Evolutionary conservation across 1,140 invertebrate genomes (phyloP).

Genomic region (Pogonus chalceus): DNA sequence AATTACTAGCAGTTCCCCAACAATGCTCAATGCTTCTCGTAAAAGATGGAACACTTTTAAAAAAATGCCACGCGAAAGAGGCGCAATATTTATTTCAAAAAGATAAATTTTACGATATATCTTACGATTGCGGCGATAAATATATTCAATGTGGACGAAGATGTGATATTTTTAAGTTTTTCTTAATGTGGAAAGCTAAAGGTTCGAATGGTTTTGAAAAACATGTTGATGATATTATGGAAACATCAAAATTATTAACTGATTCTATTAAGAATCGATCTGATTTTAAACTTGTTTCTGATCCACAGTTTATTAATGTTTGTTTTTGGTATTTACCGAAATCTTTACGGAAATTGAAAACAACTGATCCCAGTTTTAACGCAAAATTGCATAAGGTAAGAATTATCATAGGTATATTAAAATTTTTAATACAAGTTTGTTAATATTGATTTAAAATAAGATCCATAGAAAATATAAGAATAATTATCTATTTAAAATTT

Average conservation of each 20-base stretch:
- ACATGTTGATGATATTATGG: conserved; percentile 46
- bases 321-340: conserved; percentile 68
- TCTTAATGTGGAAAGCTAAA: conserved; percentile 59
- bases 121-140: conserved; percentile 55
- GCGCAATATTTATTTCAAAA: conserved; percentile 56
- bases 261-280: conserved; percentile 32
- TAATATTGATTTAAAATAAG: conserved; percentile 1
- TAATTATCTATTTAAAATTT: conserved; percentile 11
- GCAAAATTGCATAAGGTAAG: conserved; percentile 39
- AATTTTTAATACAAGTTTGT: neutral
- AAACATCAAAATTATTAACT: conserved; percentile 35
- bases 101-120: conserved; percentile 56
- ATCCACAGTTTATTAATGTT: conserved; percentile 56
- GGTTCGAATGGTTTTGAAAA: conserved; percentile 41
- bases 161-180: conserved; percentile 59
- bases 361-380: conserved; percentile 36
- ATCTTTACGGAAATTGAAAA: conserved; percentile 36
- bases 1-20: conserved; percentile 52
- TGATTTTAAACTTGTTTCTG: conserved; percentile 39
- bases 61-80: conserved; percentile 39
- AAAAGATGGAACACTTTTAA: conserved; percentile 35
- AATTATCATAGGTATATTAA: neutral
- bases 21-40: conserved; percentile 53
- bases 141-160: conserved; percentile 57
- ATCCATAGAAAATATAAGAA: neutral